Base-by-base conservation (phyloP, 2,888 invertebrate species). In the Melanostoma mellinum region DNA sequence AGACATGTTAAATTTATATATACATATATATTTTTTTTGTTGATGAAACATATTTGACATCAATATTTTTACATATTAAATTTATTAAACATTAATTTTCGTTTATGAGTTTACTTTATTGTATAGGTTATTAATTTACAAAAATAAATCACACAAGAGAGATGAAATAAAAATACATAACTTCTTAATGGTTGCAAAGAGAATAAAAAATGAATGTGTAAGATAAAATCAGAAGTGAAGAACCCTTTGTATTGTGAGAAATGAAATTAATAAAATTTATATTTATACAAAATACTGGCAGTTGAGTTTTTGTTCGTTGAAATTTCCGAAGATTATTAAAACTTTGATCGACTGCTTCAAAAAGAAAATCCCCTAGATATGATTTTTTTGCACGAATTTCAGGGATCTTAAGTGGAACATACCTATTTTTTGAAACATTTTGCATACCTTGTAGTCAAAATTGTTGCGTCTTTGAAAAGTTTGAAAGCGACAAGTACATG, bases 251-350 rank as follows among this genome's bases (percentile, higher is more conserved):
- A 82, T 63, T 67, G 81, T 68, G 63, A 61, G 63, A 72, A 40
- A 53, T 65, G 56, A 78, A 82, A 68, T 63, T 3, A 82, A 82
- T 82, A 78, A 82, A 82, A 58, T 78, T 69, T 82, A 82, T 82
- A 82, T 82, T 82, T 82, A 65, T 82, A 82, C 48, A 78, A 82
- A 78, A 58, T 4, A 42, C 10, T 32, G 3, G 5, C 4, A 9
- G 38, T 53, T 42, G 32, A 30, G 6, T 6, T 75, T 65, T 56
- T 2, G 10, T 32, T 33, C 33, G 4, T 4, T 5, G 9, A 20
- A 20, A 20, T 20, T 20, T 20, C 20, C 20, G 20, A 20, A 20
- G 20, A 20, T 20, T 20, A 20, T 20, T 20, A 20, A 20, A 20
- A 20, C 20, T 20, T 20, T 20, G 20, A 0, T 20, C 20, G 20